phyloP scores from a whole-genome alignment of 2,797 vertebrate species.

The Thaleichthys pacificus region DNA sequence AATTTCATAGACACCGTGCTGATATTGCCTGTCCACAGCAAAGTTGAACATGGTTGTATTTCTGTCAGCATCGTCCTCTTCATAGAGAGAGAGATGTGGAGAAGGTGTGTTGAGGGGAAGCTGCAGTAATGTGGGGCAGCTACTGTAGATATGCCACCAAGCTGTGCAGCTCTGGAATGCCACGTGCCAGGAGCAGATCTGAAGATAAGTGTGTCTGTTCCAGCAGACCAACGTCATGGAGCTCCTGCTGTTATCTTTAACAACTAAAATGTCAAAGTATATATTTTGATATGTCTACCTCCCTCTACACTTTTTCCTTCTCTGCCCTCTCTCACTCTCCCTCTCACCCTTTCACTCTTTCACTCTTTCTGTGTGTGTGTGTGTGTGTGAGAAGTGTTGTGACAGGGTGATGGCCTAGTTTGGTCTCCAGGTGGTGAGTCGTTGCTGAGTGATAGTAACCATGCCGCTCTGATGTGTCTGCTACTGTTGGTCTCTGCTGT shows the following conservation, averaged over 20 bases:
- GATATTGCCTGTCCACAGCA: no score
- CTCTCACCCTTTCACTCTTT: neutral
- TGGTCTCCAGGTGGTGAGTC: slow-evolving; percentile 56
- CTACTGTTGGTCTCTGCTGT: slow-evolving; percentile 7
- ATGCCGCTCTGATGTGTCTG: slow-evolving; percentile 42
- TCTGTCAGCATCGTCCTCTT: no score
- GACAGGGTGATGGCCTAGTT: slow-evolving; percentile 39
- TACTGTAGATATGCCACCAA: no score
- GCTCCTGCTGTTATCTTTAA: slow-evolving; percentile 19
- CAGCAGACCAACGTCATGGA: no score
- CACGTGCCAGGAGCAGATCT: slow-evolving; percentile 16
- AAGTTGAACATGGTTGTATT: no score
- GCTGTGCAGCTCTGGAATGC: neutral
- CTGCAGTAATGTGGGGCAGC: no score
- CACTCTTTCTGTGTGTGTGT: neutral
- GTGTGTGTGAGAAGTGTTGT: slow-evolving; percentile 37
- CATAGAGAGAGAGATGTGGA: no score
- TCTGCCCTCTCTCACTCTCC: neutral
- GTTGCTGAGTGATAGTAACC: slow-evolving; percentile 49
- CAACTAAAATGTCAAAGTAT: neutral
- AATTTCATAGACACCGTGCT: no score
- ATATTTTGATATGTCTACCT: slow-evolving; percentile 12
- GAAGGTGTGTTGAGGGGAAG: no score
- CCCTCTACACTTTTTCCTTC: neutral
- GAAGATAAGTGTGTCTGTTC: neutral